Conservation (phyloP, 2,888 invertebrate species). For the Campoplex capitator region DNA sequence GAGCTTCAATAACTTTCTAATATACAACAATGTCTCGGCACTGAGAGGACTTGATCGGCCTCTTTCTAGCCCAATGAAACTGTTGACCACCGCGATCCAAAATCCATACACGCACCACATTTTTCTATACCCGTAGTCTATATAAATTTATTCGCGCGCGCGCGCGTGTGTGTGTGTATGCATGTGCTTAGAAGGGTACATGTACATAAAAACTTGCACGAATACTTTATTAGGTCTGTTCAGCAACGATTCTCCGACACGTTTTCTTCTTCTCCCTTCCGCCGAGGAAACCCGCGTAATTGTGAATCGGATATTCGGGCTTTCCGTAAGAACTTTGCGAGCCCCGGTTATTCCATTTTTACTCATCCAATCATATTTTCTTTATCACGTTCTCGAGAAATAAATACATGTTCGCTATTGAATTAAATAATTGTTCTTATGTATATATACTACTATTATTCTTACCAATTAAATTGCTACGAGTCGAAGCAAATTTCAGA, state of each 20-base stretch:
- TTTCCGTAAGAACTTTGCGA: conserved; percentile 68
- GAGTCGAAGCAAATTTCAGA: neutral
- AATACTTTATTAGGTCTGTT: conserved; percentile 29
- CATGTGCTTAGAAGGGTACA: neutral
- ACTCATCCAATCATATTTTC: conserved; percentile 13
- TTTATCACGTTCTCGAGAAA: conserved; percentile 2
- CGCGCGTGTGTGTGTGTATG: conserved; percentile 12
- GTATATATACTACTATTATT: neutral
- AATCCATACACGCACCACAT: neutral
- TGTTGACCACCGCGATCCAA: conserved; percentile 57
- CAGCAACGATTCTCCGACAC: conserved; percentile 69
- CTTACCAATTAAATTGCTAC: neutral
- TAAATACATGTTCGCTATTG: no score
- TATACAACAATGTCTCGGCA: neutral
- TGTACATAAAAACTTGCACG: neutral
- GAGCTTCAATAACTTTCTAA: neutral
- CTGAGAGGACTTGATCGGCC: conserved; percentile 47
- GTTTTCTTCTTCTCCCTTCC: conserved; percentile 71
- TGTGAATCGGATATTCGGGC: conserved; percentile 71
- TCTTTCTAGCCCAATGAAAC: conserved; percentile 49
- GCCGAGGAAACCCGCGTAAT: conserved; percentile 71
- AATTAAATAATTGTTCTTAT: neutral
- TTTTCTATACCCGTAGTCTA: neutral
- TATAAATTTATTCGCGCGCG: neutral
- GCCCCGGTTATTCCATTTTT: conserved; percentile 38